Evolutionary conservation across 2,797 vertebrate genomes (phyloP), one percentile per base, ranked within the genome.

Genomic region (Macropodus opercularis): DNA sequence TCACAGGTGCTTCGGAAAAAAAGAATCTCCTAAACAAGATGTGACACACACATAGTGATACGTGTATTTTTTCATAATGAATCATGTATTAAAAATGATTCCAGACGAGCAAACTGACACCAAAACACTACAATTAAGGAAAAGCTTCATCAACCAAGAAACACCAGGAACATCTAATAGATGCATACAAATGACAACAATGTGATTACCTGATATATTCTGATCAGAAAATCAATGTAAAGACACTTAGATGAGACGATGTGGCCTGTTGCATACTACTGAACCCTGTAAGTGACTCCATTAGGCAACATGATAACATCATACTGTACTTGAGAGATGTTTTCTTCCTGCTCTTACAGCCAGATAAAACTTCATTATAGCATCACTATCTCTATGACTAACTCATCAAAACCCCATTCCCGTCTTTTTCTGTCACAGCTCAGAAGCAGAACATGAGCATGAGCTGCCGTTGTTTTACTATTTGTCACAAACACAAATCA

Each of bases 271-370:
- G 74, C 63, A 69, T 58, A 42, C 60, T 80, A 49, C 62, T 81
- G 58, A 76, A 70, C 74, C 72, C 46, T 74, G 80, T 84, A 84
- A 87, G 86, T 72, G 82, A 87, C 84, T 90, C 84, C 86, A 88
- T 89, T 87, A 91, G 79, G 60, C 63, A 65, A 69, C 74, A 74
- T 48, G 87, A 90, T 90, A 89, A 89, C 79, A 91, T 90, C 85
- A 63, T 70, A 75, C 74, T 78, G 77, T 79, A 89, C 87, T 83
- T 90, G 80, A 78, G 70, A 81, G 81, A 86, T 69, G 69, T 59
- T 84, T 82, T 75, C 87, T 87, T 88, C 87, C 84, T 90, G 90
- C 84, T 87, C 77, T 85, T 85, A 86, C 69, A 78, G 79, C 41
- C 69, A 52, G 35, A 71, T 79, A 42, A 90, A 88, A 90, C 80